A percentile compares a stretch with the other conserved stretches of the same genome.
These are phyloP conservation scores for Perizoma flavofasciatum DNA, from an alignment of 2,888 invertebrate genomes.

Conservation along the genomic window DNA sequence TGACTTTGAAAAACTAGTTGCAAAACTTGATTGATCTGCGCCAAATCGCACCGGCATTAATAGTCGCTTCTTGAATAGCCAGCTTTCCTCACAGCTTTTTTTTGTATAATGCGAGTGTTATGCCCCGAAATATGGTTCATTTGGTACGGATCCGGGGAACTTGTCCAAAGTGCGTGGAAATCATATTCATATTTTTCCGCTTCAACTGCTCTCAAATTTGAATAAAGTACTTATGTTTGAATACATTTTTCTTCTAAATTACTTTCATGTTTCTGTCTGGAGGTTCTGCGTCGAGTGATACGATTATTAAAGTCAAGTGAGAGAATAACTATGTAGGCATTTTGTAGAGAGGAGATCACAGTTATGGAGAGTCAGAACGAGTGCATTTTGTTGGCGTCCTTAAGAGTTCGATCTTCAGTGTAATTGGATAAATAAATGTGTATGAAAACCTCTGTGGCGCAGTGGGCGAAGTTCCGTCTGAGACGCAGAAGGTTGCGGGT, in stretches of 20 bases:
- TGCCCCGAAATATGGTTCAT: constrained; percentile 81
- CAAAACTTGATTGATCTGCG: too few relatives aligned
- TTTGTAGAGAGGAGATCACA: constrained; percentile 21
- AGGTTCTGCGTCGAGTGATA: constrained; percentile 25
- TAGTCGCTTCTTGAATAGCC: constrained; percentile 23
- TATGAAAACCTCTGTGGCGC: too few relatives aligned
- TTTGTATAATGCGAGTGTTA: constrained; percentile 80
- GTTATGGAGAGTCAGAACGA: constrained; percentile 12
- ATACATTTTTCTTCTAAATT: constrained; percentile 43
- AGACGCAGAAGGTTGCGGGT: too few relatives aligned
- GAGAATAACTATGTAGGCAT: constrained; percentile 21
- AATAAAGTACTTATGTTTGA: constrained; percentile 61
- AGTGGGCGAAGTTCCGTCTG: too few relatives aligned
- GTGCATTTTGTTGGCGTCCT: constrained; percentile 1
- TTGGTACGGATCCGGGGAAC: constrained; percentile 69
- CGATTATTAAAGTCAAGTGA: constrained; percentile 27
- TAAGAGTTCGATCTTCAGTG: not conserved
- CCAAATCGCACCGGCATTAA: too few relatives aligned
- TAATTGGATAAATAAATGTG: too few relatives aligned
- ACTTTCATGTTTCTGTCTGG: constrained; percentile 38
- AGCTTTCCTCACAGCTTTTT: constrained; percentile 38
- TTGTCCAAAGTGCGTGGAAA: constrained; percentile 75
- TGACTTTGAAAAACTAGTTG: too few relatives aligned
- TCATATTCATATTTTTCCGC: constrained; percentile 83
- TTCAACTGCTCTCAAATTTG: constrained; percentile 78